Evolutionary conservation across 2,888 invertebrate genomes (phyloP), one percentile per base, ranked within the genome.

Genomic region (Rhingia rostrata): DNA sequence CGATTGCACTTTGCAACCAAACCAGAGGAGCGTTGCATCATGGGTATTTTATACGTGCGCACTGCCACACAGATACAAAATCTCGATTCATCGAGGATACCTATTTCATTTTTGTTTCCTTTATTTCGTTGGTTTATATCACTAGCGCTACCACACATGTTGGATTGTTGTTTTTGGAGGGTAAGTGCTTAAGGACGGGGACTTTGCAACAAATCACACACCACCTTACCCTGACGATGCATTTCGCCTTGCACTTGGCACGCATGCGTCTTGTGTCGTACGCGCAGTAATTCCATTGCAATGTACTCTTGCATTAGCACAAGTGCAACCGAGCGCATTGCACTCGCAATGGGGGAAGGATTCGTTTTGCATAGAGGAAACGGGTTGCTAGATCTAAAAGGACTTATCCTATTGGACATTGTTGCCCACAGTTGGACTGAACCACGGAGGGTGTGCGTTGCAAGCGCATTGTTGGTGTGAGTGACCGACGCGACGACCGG

Each of bases 241-340:
- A 79, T 35, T 79, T 83, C 63, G 14, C 35, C 73, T 64, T 74
- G 79, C 74, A 79, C 74, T 79, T 79, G 83, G 79, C 83, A 84
- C 83, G 83, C 83, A 84, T 79, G 83, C 83, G 83, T 47, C 83
- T 79, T 69, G 69, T 84, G 79, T 58, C 49, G 33, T 39, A 30
- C 39, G 45, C 39, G 49, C 30, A 43, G 22, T 22, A 22, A 22
- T 22, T 22, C 22, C 22, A 22, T 69, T 75, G 75, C 63, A 58
- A 45, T 53, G 22, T 14, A 30, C 63, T 70, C 9, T 47, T 78
- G 67, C 56, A 67, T 56, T 14, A 56, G 56, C 43, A 83, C 83
- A 84, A 84, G 79, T 84, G 83, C 83, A 84, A 30, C 69, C 41
- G 56, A 70, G 45, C 70, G 64, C 72, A 73, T 63, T 83, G 78